phyloP scores from a whole-genome alignment of 2,113 vertebrate species.

The Hemicordylus capensis region DNA sequence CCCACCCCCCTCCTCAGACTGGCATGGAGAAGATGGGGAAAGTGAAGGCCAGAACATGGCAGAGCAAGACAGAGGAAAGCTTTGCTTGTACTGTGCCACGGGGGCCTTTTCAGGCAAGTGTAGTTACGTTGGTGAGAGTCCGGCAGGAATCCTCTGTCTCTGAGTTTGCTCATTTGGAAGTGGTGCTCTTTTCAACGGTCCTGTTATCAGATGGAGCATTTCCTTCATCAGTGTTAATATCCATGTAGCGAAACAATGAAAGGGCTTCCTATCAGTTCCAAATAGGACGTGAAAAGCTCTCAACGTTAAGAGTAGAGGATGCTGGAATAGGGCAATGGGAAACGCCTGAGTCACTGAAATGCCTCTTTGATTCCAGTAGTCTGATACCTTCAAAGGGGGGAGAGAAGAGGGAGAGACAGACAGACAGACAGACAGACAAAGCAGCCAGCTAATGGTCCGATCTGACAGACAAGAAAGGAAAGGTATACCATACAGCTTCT shows the following conservation, averaged over 20 bases:
- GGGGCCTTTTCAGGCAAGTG: background rate
- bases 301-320: constrained; percentile 82
- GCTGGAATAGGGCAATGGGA: constrained; percentile 86
- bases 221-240: constrained; percentile 87
- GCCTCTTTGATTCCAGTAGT: constrained; percentile 80
- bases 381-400: constrained; percentile 67
- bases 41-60: background rate
- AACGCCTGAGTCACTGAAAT: constrained; percentile 84
- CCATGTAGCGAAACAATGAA: constrained; percentile 83
- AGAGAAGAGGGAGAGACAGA: constrained; percentile 50
- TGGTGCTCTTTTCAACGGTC: constrained; percentile 74
- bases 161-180: constrained; percentile 70
- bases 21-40: background rate
- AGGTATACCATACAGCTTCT: constrained; percentile 19
- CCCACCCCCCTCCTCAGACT: background rate
- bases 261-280: constrained; percentile 86
- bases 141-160: constrained; percentile 61
- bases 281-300: constrained; percentile 85
- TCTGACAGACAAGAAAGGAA: constrained; percentile 67
- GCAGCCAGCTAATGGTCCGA: constrained; percentile 51
- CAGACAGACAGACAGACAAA: constrained; percentile 43
- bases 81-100: background rate
- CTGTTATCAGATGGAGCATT: constrained; percentile 86
- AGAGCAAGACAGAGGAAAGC: background rate
- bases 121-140: constrained; percentile 41